A percentile compares a stretch with the other conserved stretches of the same genome.
Conservation (phyloP, 2,888 invertebrate genomes). For the Stramonita haemastoma region DNA sequence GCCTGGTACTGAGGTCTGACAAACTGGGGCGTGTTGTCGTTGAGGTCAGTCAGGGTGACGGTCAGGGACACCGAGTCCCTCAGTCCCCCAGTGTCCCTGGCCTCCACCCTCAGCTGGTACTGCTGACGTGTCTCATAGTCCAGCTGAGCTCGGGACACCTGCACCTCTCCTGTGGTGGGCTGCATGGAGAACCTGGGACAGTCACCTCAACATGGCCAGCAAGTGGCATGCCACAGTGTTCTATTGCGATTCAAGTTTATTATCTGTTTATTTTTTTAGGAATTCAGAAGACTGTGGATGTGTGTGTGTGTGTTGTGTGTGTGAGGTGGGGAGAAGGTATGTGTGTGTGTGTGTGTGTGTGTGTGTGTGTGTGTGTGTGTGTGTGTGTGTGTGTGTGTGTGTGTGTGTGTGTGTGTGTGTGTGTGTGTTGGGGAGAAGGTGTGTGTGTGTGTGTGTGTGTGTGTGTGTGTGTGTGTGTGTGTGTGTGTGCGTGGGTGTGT, state of each 20-base stretch:
- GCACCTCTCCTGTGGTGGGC: neutral
- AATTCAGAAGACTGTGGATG: no score
- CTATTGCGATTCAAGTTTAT: no score
- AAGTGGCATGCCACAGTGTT: no score
- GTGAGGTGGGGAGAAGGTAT: no score
- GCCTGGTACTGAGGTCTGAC: constrained; percentile 20
- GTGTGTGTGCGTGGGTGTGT: neutral
- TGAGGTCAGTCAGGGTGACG: constrained; percentile 62
- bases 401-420: constrained; percentile 13
- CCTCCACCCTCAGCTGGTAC: constrained; percentile 88
- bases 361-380: neutral
- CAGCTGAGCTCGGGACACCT: constrained; percentile 72
- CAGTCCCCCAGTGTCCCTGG: constrained; percentile 86
- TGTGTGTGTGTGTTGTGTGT: no score
- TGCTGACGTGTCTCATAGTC: constrained; percentile 89
- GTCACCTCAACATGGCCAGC: neutral
- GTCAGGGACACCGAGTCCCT: constrained; percentile 53
- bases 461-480: neutral
- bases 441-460: no score
- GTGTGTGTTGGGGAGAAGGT: no score
- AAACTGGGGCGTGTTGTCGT: constrained; percentile 64
- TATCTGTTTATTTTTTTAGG: no score
- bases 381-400: constrained; percentile 12
- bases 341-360: no score
- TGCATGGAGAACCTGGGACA: constrained; percentile 8